A percentile compares a stretch with the other conserved stretches of the same genome.
phyloP scores from a whole-genome alignment of 2,797 vertebrate species.

The Micrastur ruficollis region DNA sequence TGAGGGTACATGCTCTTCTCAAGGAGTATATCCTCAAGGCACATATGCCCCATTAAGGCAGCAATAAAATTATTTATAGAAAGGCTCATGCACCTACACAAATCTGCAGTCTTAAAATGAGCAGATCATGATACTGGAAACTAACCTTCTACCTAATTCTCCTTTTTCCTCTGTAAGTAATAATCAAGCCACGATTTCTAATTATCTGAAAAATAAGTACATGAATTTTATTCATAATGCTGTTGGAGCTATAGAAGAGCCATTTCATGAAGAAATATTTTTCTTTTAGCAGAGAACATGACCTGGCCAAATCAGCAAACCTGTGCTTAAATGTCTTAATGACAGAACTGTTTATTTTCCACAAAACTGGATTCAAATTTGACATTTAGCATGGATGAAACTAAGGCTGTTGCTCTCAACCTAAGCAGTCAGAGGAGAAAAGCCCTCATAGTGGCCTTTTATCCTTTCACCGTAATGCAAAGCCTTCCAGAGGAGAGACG shows the following conservation, averaged over 20 bases:
- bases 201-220: not conserved
- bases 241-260: not conserved
- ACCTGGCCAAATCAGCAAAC: not conserved
- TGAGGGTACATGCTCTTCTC: not conserved
- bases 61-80: not conserved
- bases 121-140: not conserved
- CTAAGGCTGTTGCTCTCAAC: not conserved
- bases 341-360: not conserved
- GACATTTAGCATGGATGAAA: not conserved
- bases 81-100: not conserved
- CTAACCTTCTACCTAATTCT: not conserved
- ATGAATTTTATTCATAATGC: not conserved
- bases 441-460: not conserved
- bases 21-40: not conserved
- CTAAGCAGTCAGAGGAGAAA: not conserved
- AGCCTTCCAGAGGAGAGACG: not conserved
- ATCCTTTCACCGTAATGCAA: not conserved
- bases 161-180: not conserved
- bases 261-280: not conserved
- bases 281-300: not conserved
- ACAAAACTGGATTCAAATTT: not conserved
- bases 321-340: not conserved
- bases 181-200: not conserved
- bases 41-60: accelerated
- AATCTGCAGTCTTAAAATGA: not conserved